phyloP scores from a whole-genome alignment of 2,888 invertebrate genomes.

The Lepidonotus clava region DNA sequence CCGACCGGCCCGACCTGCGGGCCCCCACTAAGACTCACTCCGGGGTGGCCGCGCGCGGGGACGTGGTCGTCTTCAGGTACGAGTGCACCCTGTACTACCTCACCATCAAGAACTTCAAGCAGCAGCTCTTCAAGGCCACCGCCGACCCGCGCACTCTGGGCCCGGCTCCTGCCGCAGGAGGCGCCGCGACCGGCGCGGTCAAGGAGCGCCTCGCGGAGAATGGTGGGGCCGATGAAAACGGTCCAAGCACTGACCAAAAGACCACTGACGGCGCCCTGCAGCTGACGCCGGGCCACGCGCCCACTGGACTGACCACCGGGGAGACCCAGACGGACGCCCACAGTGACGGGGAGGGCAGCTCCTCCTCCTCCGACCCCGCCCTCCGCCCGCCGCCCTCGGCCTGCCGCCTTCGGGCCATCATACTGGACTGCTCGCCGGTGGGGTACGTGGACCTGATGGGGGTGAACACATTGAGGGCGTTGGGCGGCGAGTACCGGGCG shows the following conservation, averaged over 20 bases:
- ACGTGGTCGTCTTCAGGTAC: constrained; percentile 76
- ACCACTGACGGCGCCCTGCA: not conserved
- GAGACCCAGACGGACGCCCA: not conserved
- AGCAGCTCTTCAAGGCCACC: constrained; percentile 71
- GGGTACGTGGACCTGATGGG: not conserved
- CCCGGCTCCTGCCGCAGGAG: no score
- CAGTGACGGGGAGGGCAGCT: not conserved
- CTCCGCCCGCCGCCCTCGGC: not conserved
- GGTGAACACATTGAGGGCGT: not conserved
- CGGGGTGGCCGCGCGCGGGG: constrained; percentile 65
- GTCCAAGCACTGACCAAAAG: no score
- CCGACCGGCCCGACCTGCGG: not conserved
- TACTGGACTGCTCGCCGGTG: not conserved
- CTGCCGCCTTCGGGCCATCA: not conserved
- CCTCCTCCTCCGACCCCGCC: not conserved
- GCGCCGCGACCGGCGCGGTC: no score
- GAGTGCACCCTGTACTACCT: constrained; percentile 77
- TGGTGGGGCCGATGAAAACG: no score
- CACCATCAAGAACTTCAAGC: constrained; percentile 77
- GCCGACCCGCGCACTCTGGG: constrained; percentile 70
- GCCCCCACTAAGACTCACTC: not conserved
- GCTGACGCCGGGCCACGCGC: no score
- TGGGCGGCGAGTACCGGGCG: not conserved
- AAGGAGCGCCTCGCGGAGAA: no score
- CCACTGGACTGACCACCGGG: no score